These are phyloP conservation scores for Venturia canescens DNA, from an alignment of 1,140 invertebrate species.

Conservation along the genomic window DNA sequence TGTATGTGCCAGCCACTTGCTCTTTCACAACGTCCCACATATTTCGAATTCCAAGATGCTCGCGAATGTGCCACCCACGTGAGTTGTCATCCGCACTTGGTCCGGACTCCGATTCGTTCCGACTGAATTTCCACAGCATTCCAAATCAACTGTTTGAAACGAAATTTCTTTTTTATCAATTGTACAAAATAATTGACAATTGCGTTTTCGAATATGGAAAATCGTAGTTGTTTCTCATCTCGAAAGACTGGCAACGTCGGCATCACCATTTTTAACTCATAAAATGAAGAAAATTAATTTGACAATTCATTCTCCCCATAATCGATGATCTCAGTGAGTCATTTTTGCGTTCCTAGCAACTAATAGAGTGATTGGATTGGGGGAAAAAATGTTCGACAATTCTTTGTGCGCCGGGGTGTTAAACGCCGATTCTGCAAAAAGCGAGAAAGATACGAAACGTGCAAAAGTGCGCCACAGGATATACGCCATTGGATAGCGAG, in stretches of 20 bases:
- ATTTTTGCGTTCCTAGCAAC: too few species aligned
- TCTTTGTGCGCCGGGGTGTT: neutral
- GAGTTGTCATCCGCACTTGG: neutral
- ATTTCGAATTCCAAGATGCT: constrained; percentile 64
- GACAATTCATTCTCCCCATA: too few species aligned
- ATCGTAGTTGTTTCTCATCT: too few species aligned
- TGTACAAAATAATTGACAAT: too few species aligned
- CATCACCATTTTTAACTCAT: too few species aligned
- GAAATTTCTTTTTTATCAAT: too few species aligned
- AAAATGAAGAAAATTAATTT: too few species aligned
- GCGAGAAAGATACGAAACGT: neutral
- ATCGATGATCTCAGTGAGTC: too few species aligned
- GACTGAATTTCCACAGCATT: too few species aligned
- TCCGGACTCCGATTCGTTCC: neutral
- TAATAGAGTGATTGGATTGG: neutral
- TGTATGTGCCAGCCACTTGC: constrained; percentile 6
- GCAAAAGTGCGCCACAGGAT: constrained; percentile 15
- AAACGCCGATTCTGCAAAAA: neutral
- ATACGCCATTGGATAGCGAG: neutral
- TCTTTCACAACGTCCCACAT: constrained; percentile 47
- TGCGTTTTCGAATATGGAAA: too few species aligned
- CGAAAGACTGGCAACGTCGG: too few species aligned
- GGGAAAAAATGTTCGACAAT: neutral
- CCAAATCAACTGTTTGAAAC: too few species aligned
- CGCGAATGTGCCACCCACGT: constrained; percentile 20